phyloP scores from a whole-genome alignment of 2,797 vertebrate species.

The Natrix natrix region DNA sequence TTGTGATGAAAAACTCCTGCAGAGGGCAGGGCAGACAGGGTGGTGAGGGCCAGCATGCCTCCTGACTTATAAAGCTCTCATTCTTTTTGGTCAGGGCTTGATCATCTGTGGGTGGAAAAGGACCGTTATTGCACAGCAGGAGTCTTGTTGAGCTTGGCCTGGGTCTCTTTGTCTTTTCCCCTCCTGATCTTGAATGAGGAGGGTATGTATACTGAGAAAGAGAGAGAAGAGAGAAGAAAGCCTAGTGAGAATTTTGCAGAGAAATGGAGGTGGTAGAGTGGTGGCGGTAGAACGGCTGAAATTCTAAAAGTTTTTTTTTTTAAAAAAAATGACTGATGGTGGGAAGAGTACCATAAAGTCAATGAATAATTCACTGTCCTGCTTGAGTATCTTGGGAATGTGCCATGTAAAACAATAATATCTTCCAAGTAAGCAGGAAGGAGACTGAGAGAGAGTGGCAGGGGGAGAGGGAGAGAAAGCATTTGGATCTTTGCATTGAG shows the following conservation, averaged over 20 bases:
- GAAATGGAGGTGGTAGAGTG: constrained; percentile 38
- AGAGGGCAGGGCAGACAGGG: constrained; percentile 57
- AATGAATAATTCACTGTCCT: constrained; percentile 71
- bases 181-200: constrained; percentile 48
- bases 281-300: constrained; percentile 39
- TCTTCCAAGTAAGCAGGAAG: constrained; percentile 60
- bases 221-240: neutral
- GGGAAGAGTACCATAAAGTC: constrained; percentile 64
- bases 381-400: constrained; percentile 63
- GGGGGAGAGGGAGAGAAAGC: constrained; percentile 8
- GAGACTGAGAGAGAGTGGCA: constrained; percentile 37
- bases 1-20: constrained; percentile 67
- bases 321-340: constrained; percentile 57
- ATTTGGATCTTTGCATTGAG: constrained; percentile 35
- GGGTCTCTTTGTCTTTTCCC: constrained; percentile 62
- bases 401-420: constrained; percentile 71
- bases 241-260: constrained; percentile 54
- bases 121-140: constrained; percentile 64
- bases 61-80: constrained; percentile 66
- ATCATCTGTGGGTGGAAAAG: constrained; percentile 65
- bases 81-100: constrained; percentile 58
- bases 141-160: constrained; percentile 73
- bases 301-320: constrained; percentile 42
- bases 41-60: constrained; percentile 59
- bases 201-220: neutral